phyloP scores from a whole-genome alignment of 2,113 vertebrate genomes.

The Engystomops pustulosus region DNA sequence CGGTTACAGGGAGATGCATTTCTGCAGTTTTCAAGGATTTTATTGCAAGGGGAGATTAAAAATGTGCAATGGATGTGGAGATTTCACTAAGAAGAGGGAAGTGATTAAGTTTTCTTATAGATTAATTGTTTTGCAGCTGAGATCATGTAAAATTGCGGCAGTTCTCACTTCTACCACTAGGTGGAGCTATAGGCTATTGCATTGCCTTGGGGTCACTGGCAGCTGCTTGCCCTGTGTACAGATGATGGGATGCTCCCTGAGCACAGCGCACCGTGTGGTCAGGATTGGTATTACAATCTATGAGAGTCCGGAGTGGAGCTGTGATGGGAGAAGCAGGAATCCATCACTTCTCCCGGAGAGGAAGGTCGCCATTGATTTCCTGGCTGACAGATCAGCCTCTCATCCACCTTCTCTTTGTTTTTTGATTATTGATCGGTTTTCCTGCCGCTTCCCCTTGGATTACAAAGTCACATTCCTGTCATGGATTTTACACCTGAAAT shows the following conservation, averaged over 20 bases:
- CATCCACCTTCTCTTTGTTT: constrained; percentile 51
- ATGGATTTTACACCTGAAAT: constrained; percentile 49
- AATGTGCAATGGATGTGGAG: not conserved
- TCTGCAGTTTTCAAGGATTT: not conserved
- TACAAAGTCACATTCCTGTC: constrained; percentile 55
- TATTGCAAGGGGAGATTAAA: not conserved
- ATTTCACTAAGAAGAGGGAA: too few relatives aligned
- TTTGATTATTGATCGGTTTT: constrained; percentile 54
- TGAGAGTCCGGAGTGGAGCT: not conserved
- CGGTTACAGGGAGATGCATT: not conserved
- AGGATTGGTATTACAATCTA: not conserved
- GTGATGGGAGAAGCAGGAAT: constrained; percentile 18
- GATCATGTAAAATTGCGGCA: not conserved
- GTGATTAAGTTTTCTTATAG: too few relatives aligned
- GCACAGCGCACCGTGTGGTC: not conserved
- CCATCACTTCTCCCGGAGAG: constrained; percentile 29
- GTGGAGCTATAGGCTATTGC: not conserved
- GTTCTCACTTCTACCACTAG: not conserved
- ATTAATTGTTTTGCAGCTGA: not conserved
- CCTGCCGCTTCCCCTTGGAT: constrained; percentile 34
- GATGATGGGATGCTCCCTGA: not conserved
- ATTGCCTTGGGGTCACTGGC: not conserved
- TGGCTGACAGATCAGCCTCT: constrained; percentile 46
- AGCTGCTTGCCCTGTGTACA: not conserved
- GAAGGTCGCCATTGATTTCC: constrained; percentile 40